phyloP scores from a whole-genome alignment of 2,113 vertebrate genomes.

The Acinonyx jubatus region DNA sequence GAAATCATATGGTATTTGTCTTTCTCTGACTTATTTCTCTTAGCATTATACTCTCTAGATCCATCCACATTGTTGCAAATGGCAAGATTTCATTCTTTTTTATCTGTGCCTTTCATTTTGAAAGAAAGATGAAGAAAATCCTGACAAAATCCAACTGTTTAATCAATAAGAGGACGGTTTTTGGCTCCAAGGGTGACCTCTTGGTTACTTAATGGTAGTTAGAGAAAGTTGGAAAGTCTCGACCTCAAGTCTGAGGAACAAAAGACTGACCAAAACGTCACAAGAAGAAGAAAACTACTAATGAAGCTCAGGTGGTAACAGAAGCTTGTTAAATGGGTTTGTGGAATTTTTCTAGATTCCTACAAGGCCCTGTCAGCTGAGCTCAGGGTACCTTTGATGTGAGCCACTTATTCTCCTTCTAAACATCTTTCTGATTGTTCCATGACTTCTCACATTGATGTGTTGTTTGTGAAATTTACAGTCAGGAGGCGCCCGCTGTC shows the following conservation, averaged over 20 bases:
- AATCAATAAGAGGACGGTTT: neutral
- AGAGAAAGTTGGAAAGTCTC: conserved; percentile 34
- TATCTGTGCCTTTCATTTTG: neutral
- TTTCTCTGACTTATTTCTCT: neutral
- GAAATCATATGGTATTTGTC: neutral
- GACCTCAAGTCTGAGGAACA: conserved; percentile 49
- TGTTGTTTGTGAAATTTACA: neutral
- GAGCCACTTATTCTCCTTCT: neutral
- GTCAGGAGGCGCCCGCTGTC: neutral
- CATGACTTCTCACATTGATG: neutral
- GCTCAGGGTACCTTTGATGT: neutral
- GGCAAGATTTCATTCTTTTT: neutral
- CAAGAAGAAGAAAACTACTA: neutral
- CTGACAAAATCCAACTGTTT: neutral
- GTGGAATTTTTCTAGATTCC: conserved; percentile 20
- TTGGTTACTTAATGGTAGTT: neutral
- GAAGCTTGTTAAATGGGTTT: conserved; percentile 6
- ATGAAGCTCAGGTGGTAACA: neutral
- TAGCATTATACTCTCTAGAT: neutral
- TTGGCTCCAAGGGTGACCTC: neutral
- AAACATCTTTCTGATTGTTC: neutral
- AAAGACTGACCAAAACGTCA: neutral
- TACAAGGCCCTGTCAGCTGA: neutral
- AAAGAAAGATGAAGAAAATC: conserved; percentile 28
- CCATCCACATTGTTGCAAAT: neutral